Base-by-base conservation (phyloP, 92 coral and sea anemone genomes). In the Zoanthus sociatus region DNA sequence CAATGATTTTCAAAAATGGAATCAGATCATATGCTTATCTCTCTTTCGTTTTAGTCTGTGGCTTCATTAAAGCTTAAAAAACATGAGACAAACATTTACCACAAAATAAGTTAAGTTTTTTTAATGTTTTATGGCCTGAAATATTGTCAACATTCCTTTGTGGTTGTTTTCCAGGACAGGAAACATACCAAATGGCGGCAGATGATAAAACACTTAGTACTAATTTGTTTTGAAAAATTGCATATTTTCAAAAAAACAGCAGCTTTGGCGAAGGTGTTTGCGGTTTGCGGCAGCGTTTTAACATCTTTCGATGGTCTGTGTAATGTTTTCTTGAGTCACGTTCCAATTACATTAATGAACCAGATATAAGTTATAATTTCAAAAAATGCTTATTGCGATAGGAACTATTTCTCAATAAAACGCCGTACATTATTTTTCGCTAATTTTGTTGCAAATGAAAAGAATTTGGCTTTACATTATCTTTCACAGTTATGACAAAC, bases 261-360 rank as follows among this genome's bases (percentile, higher is more conserved):
- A 53, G 42, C n/a, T 58, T 58, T 58, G 64, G 64, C 14, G 64
- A 58, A 58, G 64, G 64, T 58, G 64, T 58, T 58, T 58, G 64
- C 64, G 64, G n/a, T 14, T 58, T 58, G 64, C 64, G 1, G 64
- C 64, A 58, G 2, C 18, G 17, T 58, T 58, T 58, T 58, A 58
- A 58, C 64, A 58, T 18, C 14, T 58, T 58, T 58, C 2, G 12
- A 58, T 58, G 21, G 64, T 58, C 64, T 18, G 14, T 58, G 16
- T 58, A 58, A 58, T 58, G 16, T 60, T 60, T 60, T 60, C 66
- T 60, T 60, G 66, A 20, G 66, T 60, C 66, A 60, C n/a, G 66
- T 60, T 60, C 66, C 18, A 60, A 16, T 60, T 0, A 20, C 66
- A 60, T 9, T 53, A 53, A 53, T 60, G 66, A 60, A 58, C 66